A percentile compares a stretch with the other conserved stretches of the same genome.
Conservation (phyloP, 2,888 invertebrate species). For the Nemurella pictetii region DNA sequence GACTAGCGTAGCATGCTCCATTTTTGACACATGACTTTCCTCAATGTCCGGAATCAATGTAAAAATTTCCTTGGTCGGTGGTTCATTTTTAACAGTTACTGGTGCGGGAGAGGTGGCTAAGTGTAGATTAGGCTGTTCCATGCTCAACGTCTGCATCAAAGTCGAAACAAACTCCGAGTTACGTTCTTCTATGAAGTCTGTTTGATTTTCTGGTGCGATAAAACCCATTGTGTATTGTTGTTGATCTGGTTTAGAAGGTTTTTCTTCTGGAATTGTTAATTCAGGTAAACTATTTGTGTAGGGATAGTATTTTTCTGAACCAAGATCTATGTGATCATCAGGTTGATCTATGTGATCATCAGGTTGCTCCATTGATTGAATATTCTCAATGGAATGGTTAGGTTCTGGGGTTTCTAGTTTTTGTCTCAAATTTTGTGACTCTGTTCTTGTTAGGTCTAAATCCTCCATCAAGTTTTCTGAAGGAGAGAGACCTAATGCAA, state of each 20-base stretch:
- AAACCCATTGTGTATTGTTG: background rate
- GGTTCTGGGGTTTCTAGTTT: background rate
- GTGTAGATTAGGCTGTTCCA: background rate
- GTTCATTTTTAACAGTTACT: background rate
- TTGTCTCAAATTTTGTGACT: background rate
- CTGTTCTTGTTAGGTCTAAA: too few relatives aligned
- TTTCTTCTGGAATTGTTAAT: background rate
- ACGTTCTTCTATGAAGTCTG: background rate
- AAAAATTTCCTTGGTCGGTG: background rate
- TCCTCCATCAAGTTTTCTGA: background rate
- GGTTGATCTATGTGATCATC: background rate
- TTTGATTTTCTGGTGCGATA: background rate
- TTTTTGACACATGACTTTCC: background rate
- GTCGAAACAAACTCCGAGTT: background rate
- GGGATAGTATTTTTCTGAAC: constrained; percentile 14
- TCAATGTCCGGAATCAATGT: too few relatives aligned
- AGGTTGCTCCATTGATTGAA: background rate
- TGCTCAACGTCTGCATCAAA: background rate
- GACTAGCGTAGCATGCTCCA: background rate
- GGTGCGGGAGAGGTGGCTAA: background rate
- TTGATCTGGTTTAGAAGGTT: background rate
- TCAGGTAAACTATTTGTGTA: constrained; percentile 13
- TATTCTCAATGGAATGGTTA: background rate
- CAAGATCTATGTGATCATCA: constrained; percentile 23
- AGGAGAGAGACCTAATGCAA: background rate